Conservation (phyloP, 2,113 vertebrate genomes). For the Strix aluco region DNA sequence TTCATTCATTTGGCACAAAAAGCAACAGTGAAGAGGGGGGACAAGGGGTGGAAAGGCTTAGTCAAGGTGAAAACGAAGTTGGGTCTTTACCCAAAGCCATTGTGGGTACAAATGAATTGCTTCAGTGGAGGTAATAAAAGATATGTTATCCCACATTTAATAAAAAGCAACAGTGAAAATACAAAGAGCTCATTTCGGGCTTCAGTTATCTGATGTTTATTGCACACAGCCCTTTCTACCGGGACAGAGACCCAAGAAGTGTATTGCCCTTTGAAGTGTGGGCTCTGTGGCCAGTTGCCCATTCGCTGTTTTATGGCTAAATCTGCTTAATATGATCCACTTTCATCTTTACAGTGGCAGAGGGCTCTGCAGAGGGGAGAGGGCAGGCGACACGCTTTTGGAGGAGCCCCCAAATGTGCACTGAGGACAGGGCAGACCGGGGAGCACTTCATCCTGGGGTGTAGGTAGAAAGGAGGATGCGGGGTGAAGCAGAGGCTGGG, state of each 20-base stretch:
- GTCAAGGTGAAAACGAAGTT: slow-evolving; percentile 30
- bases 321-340: not conserved
- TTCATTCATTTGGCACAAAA: slow-evolving; percentile 46
- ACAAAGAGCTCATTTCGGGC: slow-evolving; percentile 24
- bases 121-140: slow-evolving; percentile 24
- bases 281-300: not conserved
- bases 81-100: not conserved
- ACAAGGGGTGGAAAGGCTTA: not conserved
- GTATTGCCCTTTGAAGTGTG: slow-evolving; percentile 8
- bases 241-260: not conserved
- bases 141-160: slow-evolving; percentile 33
- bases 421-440: rapidly evolving
- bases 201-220: slow-evolving; percentile 25
- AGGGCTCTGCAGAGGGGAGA: not conserved
- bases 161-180: slow-evolving; percentile 54
- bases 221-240: not conserved
- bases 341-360: not conserved
- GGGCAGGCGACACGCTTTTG: not conserved
- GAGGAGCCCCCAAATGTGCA: not conserved
- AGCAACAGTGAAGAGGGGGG: not conserved
- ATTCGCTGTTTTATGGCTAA: not conserved
- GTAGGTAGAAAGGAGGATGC: not conserved
- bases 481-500: not conserved
- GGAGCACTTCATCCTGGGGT: not conserved
- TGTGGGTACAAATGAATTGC: slow-evolving; percentile 31